Conservation (phyloP, 2,113 vertebrate species). For the Chroicocephalus ridibundus region DNA sequence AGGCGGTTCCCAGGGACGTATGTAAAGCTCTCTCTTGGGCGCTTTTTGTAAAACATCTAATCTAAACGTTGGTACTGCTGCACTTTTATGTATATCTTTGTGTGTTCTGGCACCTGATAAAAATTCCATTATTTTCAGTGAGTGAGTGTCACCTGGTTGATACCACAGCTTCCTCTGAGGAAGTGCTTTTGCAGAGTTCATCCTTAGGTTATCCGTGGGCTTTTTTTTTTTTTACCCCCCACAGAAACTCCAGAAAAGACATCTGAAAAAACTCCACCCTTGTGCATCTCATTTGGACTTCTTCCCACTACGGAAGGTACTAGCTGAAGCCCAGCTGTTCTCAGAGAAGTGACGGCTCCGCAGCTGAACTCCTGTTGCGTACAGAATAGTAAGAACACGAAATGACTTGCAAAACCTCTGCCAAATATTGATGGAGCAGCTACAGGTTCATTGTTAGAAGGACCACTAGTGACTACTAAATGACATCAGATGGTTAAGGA, state of each 20-base stretch:
- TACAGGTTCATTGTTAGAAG: neutral
- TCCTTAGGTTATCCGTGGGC: neutral
- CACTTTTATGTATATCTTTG: slow-evolving; percentile 21
- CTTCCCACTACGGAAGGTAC: neutral
- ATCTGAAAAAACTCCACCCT: slow-evolving; percentile 9
- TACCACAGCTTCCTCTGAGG: neutral
- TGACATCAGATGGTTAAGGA: slow-evolving; percentile 20
- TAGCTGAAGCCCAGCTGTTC: slow-evolving; percentile 7
- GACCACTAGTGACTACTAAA: slow-evolving; percentile 55
- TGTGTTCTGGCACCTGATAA: slow-evolving; percentile 55
- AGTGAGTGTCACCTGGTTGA: slow-evolving; percentile 5
- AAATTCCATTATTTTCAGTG: neutral
- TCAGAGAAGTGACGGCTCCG: accelerated
- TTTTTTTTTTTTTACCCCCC: neutral
- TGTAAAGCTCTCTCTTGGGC: neutral
- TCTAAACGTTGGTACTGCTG: slow-evolving; percentile 12
- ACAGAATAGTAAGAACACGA: neutral
- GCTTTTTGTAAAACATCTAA: slow-evolving; percentile 2
- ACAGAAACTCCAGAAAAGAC: neutral
- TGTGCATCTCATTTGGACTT: neutral
- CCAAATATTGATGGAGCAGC: slow-evolving; percentile 8
- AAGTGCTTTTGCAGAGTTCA: neutral
- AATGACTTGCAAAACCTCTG: neutral
- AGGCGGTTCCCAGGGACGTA: neutral
- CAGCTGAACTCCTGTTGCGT: neutral